phyloP scores from a whole-genome alignment of 2,797 vertebrate species.

The Notamacropus eugenii region DNA sequence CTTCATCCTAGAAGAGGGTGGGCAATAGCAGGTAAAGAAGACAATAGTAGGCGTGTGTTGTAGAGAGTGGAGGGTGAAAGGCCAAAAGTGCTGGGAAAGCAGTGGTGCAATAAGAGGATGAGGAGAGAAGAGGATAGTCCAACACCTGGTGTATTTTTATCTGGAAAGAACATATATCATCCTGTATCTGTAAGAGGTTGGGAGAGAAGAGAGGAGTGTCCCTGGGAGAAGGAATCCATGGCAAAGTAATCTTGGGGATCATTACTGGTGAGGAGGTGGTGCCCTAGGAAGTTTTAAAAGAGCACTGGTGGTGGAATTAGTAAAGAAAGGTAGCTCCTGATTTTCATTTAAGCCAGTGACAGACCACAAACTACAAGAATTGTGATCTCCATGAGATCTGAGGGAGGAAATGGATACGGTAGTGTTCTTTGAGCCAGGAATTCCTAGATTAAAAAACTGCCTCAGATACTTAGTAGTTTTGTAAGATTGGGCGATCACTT shows the following conservation, averaged over 20 bases:
- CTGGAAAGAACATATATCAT: not conserved
- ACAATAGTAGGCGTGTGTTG: not conserved
- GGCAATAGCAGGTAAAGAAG: not conserved
- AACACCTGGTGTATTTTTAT: not conserved
- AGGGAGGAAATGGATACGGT: not conserved
- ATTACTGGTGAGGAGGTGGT: not conserved
- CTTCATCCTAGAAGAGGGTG: not conserved
- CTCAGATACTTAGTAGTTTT: not conserved
- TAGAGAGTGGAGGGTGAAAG: not conserved
- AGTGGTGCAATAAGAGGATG: not conserved
- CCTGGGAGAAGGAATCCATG: not conserved
- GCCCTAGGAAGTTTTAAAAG: not conserved
- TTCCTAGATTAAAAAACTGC: not conserved
- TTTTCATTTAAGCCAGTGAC: not conserved
- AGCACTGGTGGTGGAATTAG: not conserved
- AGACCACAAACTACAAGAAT: not conserved
- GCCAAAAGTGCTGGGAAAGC: not conserved
- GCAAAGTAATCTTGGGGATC: not conserved
- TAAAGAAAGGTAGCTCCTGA: not conserved
- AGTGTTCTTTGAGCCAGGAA: not conserved
- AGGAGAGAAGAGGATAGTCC: not conserved
- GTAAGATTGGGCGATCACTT: not conserved
- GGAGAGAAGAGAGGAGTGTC: not conserved
- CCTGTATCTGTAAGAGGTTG: not conserved
- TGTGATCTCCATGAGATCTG: not conserved